Conservation (phyloP, 2,797 vertebrate genomes). For the Dromococcyx pavoninus region DNA sequence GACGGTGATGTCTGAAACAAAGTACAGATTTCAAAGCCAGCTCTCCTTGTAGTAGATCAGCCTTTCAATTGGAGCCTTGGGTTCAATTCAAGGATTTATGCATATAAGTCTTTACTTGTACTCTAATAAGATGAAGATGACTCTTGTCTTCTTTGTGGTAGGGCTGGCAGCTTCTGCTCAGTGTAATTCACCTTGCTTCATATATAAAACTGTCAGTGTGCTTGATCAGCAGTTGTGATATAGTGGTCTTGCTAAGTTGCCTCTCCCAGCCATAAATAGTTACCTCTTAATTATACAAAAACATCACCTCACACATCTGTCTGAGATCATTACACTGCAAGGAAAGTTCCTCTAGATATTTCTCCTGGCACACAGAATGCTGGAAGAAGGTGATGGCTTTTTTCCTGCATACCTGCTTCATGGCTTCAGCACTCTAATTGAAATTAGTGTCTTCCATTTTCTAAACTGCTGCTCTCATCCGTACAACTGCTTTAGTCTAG, state of each 20-base stretch:
- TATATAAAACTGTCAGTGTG: not conserved
- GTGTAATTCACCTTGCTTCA: not conserved
- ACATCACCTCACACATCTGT: not conserved
- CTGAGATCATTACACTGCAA: not conserved
- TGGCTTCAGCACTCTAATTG: not conserved
- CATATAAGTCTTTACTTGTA: not conserved
- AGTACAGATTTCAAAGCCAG: not conserved
- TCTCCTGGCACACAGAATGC: not conserved
- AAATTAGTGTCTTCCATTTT: not conserved
- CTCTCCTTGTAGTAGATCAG: not conserved
- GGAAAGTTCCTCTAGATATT: not conserved
- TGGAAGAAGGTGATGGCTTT: not conserved
- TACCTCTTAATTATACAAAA: not conserved
- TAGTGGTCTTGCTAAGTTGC: not conserved
- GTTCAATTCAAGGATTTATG: not conserved
- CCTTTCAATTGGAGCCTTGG: not conserved
- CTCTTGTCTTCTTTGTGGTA: not conserved
- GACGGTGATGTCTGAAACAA: conserved; percentile 11
- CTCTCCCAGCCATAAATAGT: not conserved
- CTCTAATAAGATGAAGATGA: not conserved
- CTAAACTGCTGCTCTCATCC: not conserved
- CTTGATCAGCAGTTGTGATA: not conserved
- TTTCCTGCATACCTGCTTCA: not conserved
- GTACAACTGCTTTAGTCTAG: not conserved
- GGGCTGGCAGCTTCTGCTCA: not conserved